Evolutionary conservation across 2,888 invertebrate species (phyloP), one percentile per base, ranked within the genome.

Genomic region (Pseudococcus jackbeardsleyi): DNA sequence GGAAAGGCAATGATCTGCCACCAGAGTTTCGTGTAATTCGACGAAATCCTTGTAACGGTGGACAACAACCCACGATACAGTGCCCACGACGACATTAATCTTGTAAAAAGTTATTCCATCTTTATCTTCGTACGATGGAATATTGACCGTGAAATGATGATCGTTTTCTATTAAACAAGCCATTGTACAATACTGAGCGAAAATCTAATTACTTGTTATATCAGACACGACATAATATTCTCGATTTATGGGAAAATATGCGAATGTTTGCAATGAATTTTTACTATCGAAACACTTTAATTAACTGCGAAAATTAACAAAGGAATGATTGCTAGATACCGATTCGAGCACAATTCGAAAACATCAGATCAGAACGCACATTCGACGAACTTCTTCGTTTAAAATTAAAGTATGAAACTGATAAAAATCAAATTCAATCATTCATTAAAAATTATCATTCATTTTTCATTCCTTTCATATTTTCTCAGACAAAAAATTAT

Each of bases 11-110:
- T 96, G 95, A 90, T 96, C 95, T 4, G 93, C 91, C 0, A 96
- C 95, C n/a, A 98, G 93, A 91, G 94, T 94, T 87, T 96, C 96
- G 91, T 98, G 96, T 17, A 98, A 93, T 88, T 96, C 96, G 90
- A 94, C 95, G 92, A 98, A 99, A 90, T 98, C 97, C 91, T 94
- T 96, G 92, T 97, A 99, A 90, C 98, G 94, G 92, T 96, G 96
- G 90, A 94, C 94, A 11, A 98, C 95, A 90, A 93, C 94, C 99
- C 98, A 99, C 89, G 94, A 93, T 89, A 95, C 93, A 89, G 94
- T 92, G n/a, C 94, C 95, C 33, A 96, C 94, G 91, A 93, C 94
- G 90, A 95, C 93, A 91, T 93, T 92, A 89, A 96, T 95, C 91
- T 94, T 94, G 91, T 96, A 96, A 88, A 89, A 95, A 0, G 94